Base-by-base conservation (phyloP, 2,888 invertebrate species). In the Siphonodentalium dalli region DNA sequence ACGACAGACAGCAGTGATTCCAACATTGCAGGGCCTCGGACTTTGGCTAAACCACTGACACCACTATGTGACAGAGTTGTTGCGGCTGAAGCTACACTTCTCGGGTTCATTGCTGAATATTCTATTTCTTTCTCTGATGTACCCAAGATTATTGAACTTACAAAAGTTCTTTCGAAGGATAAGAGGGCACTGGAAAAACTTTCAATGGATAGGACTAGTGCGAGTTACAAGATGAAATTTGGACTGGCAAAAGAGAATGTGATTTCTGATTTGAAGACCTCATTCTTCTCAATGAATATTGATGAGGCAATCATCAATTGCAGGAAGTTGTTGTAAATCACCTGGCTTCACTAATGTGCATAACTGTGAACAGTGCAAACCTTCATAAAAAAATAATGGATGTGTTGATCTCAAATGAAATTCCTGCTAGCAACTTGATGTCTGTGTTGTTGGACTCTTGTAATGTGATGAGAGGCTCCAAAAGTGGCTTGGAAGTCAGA, bases 381-480 rank as follows among this genome's bases (percentile, higher is more conserved):
- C 7, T 66, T 1, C 62, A 50, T 38, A 26, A 47, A 2, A 45
- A 29, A 15, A 0, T 65, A 1, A 48, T 29, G 2, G 27, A 54
- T 3, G 3, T 66, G 0, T 56, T 67, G 26, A 47, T 53, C 6
- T 34, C 15, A 7, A 34, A 60, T 31, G 29, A 54, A 1, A 54
- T 70, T 20, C 63, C 65, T 13, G 68, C 66, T 62, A 37, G 23
- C 7, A 68, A 70, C 40, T 33, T 68, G 1, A 45, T 70, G 33
- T 63, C 63, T 5, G 29, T 67, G 3, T 39, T 67, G 2, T 61
- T 66, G 58, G 69, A 70, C 39, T 65, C 61, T 2, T 69, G 66
- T 35, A 51, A 51, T 38, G 59, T 66, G 2, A 70, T 70, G 67
- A 8, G 63, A 8, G 64, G 68, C 0, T 38, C 33, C 1, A 67